These are phyloP conservation scores for Gnatocerus cornutus DNA, from an alignment of 2,888 invertebrate genomes.

Conservation along the genomic window DNA sequence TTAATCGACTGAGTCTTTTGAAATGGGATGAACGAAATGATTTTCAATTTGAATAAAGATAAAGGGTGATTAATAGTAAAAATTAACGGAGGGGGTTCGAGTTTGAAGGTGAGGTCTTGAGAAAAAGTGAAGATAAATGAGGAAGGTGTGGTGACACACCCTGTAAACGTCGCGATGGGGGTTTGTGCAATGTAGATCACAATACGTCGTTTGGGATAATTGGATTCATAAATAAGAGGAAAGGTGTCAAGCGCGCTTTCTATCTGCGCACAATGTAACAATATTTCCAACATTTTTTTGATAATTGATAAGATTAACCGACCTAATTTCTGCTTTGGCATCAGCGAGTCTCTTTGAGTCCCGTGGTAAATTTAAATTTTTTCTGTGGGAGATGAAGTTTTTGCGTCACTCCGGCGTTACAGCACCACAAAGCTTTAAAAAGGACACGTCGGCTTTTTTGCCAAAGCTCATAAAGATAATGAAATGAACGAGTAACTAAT, in stretches of 20 bases:
- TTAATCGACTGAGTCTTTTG: constrained; percentile 32
- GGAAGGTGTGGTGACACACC: constrained; percentile 26
- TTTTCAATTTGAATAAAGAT: too few species aligned
- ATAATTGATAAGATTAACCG: not conserved
- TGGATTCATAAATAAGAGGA: constrained; percentile 17
- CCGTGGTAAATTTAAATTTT: constrained; percentile 11
- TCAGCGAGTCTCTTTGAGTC: not conserved
- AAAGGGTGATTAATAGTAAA: not conserved
- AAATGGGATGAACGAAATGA: constrained; percentile 1
- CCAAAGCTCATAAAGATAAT: constrained; percentile 36
- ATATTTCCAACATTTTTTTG: too few species aligned
- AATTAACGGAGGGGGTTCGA: too few species aligned
- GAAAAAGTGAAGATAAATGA: not conserved
- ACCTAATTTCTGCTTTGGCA: not conserved
- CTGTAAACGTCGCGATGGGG: constrained; percentile 26
- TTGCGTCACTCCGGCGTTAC: not conserved
- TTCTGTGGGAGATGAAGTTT: constrained; percentile 2
- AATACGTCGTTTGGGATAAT: constrained; percentile 29
- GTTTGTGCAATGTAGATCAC: constrained; percentile 13
- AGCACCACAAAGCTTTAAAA: constrained; percentile 26
- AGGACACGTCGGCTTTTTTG: constrained; percentile 32
- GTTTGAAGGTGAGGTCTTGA: not conserved
- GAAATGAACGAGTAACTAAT: constrained; percentile 24
- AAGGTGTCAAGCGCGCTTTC: constrained; percentile 1
- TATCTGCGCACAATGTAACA: not conserved